phyloP scores from a whole-genome alignment of 2,888 invertebrate species.

The Epinotia bilunana region DNA sequence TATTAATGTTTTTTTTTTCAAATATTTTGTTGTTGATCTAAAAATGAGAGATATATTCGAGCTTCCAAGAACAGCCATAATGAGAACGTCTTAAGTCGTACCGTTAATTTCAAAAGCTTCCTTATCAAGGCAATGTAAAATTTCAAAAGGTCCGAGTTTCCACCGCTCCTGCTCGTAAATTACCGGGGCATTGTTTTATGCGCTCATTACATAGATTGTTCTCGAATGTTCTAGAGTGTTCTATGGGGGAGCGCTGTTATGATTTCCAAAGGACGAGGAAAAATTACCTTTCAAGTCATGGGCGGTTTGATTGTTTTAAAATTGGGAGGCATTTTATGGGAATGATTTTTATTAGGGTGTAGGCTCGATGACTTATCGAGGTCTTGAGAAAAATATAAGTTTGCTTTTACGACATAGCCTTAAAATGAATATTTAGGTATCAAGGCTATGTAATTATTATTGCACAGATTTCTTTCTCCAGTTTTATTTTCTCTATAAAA shows the following conservation, averaged over 20 bases:
- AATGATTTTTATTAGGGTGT: slow-evolving; percentile 32
- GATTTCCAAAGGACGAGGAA: slow-evolving; percentile 59
- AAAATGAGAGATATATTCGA: background rate
- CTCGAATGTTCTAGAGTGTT: slow-evolving; percentile 64
- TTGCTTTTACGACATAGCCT: too few relatives aligned
- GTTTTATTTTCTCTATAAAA: background rate
- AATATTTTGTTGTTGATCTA: background rate
- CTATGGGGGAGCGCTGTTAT: slow-evolving; percentile 59
- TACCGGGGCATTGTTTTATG: slow-evolving; percentile 76
- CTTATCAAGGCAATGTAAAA: slow-evolving; percentile 65
- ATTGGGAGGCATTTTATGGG: slow-evolving; percentile 41
- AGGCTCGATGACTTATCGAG: slow-evolving; percentile 19
- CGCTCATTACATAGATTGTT: slow-evolving; percentile 76
- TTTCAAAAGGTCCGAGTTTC: slow-evolving; percentile 63
- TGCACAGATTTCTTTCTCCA: background rate
- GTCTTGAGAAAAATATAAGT: background rate
- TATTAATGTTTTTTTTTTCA: too few relatives aligned
- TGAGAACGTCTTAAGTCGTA: slow-evolving; percentile 60
- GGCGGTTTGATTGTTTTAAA: slow-evolving; percentile 53
- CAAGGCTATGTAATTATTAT: background rate
- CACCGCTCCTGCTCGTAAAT: slow-evolving; percentile 67
- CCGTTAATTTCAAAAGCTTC: slow-evolving; percentile 63
- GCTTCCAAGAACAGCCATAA: slow-evolving; percentile 1
- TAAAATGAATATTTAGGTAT: background rate
- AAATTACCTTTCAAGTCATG: slow-evolving; percentile 49